These are phyloP conservation scores for Gryon sp. DNA, from an alignment of 1,140 invertebrate species.

Conservation along the genomic window DNA sequence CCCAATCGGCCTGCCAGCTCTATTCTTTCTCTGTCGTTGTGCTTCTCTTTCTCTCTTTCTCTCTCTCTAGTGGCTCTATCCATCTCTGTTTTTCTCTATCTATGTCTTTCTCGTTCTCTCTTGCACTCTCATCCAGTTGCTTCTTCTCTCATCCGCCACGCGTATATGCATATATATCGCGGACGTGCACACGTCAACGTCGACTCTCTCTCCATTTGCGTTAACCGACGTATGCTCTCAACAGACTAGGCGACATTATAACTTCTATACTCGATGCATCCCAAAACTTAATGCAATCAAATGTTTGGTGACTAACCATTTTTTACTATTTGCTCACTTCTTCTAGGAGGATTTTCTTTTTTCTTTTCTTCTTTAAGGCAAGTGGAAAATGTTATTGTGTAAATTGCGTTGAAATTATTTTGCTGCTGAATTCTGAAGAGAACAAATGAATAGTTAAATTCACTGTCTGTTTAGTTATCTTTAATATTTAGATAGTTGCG, in stretches of 20 bases:
- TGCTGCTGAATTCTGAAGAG: too few relatives aligned
- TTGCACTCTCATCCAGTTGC: conserved; percentile 25
- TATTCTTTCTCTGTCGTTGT: conserved; percentile 17
- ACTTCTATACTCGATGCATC: conserved; percentile 38
- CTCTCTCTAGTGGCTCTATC: conserved; percentile 27
- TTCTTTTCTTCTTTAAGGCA: too few relatives aligned
- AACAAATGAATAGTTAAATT: too few relatives aligned
- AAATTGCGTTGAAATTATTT: too few relatives aligned
- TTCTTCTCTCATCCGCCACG: conserved; percentile 48
- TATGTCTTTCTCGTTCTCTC: conserved; percentile 17
- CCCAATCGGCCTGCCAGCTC: too few relatives aligned
- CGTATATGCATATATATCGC: conserved; percentile 44
- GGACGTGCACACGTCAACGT: conserved; percentile 52
- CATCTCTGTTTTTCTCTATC: conserved; percentile 12
- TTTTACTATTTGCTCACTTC: too few relatives aligned
- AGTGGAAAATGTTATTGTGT: too few relatives aligned
- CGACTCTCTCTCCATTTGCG: conserved; percentile 28
- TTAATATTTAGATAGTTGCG: too few relatives aligned
- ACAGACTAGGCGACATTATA: conserved; percentile 40
- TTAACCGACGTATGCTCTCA: conserved; percentile 44
- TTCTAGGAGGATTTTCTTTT: too few relatives aligned
- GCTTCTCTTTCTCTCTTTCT: conserved; percentile 15
- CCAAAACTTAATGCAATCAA: conserved; percentile 45
- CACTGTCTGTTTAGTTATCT: too few relatives aligned
- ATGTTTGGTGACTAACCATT: conserved; percentile 25